Evolutionary conservation across 2,888 invertebrate genomes (phyloP).

Genomic region (Pyrrhosoma nymphula): DNA sequence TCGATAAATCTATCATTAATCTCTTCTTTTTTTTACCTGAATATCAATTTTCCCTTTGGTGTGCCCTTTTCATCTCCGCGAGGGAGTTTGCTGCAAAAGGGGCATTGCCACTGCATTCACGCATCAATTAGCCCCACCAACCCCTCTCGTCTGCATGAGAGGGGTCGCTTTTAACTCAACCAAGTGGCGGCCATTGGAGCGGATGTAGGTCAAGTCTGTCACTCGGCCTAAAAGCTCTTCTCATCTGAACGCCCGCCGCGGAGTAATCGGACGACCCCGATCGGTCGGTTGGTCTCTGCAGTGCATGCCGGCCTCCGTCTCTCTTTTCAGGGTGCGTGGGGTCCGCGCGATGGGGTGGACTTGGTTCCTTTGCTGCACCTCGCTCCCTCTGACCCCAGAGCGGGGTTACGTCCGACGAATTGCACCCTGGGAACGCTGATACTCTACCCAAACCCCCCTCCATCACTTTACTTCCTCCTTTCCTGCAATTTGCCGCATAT

Average conservation of each 20-base stretch:
- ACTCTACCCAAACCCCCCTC: too few species aligned
- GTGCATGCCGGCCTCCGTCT: background rate
- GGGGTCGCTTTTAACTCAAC: background rate
- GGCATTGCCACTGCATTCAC: background rate
- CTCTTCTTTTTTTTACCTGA: background rate
- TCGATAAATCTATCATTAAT: too few species aligned
- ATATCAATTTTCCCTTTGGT: background rate
- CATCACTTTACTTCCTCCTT: too few species aligned
- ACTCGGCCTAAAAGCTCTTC: background rate
- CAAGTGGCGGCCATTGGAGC: background rate
- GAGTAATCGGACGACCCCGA: background rate
- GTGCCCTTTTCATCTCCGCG: background rate
- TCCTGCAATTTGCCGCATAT: too few species aligned
- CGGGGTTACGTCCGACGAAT: background rate
- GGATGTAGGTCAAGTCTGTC: constrained; percentile 1
- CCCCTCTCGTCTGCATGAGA: background rate
- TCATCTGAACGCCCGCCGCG: background rate
- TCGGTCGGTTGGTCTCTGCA: background rate
- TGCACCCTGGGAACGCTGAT: background rate
- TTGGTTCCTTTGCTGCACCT: too few species aligned
- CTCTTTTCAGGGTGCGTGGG: background rate
- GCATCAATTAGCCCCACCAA: background rate
- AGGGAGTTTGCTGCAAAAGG: background rate
- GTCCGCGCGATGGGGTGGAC: too few species aligned
- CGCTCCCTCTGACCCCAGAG: background rate